Conservation (phyloP, 2,113 vertebrate genomes). For the Merops nubicus region DNA sequence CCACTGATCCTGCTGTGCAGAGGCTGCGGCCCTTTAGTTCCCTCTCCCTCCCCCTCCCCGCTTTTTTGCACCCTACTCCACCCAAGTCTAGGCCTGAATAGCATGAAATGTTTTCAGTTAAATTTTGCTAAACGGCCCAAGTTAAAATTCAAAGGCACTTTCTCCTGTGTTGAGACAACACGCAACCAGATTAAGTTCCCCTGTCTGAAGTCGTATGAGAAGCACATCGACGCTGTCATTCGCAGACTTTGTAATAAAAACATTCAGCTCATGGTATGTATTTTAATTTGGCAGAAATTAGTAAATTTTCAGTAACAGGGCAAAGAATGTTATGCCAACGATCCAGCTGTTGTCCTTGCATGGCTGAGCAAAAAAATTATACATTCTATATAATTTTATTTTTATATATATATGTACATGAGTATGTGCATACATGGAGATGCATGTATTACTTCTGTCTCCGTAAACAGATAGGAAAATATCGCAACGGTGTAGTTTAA, state of each 20-base stretch:
- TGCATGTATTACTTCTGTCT: neutral
- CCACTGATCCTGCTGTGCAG: neutral
- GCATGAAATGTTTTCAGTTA: neutral
- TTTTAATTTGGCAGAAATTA: neutral
- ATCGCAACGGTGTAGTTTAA: neutral
- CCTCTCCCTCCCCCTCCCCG: neutral
- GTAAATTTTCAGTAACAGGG: neutral
- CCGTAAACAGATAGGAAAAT: neutral
- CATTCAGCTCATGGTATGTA: neutral
- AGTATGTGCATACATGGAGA: neutral
- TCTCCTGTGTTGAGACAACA: neutral
- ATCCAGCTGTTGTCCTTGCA: neutral
- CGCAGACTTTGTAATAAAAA: neutral
- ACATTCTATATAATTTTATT: too few species aligned
- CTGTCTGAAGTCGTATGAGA: neutral
- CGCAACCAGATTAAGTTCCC: neutral
- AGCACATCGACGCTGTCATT: neutral
- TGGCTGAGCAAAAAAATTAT: neutral
- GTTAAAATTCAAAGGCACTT: neutral
- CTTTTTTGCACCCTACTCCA: neutral
- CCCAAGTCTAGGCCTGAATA: neutral
- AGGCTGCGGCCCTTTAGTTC: neutral
- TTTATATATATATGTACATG: fast-evolving
- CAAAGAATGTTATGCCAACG: neutral
- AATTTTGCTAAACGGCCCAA: neutral